phyloP scores from a whole-genome alignment of 2,888 invertebrate genomes.

The Coleophora flavipennella region DNA sequence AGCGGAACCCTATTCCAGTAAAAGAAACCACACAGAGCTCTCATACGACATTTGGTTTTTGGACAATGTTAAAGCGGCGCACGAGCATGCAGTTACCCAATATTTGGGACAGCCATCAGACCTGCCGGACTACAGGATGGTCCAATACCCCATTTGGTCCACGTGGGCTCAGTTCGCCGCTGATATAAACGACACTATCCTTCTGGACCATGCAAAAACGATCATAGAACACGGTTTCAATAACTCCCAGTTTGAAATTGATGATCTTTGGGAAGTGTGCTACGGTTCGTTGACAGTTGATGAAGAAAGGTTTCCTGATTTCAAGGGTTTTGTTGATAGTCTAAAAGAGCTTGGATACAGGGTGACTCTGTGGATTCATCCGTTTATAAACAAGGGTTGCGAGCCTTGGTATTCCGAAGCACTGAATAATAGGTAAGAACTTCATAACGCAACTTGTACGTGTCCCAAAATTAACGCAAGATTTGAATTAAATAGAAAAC shows the following conservation, averaged over 20 bases:
- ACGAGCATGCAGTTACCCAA: slow-evolving; percentile 73
- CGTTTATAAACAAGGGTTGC: slow-evolving; percentile 85
- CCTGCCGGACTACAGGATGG: slow-evolving; percentile 77
- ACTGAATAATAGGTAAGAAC: slow-evolving; percentile 62
- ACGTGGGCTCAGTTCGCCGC: slow-evolving; percentile 85
- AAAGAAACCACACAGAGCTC: slow-evolving; percentile 46
- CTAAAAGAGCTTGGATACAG: slow-evolving; percentile 78
- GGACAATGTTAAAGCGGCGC: slow-evolving; percentile 73
- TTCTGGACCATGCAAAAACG: slow-evolving; percentile 76
- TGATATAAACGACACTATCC: slow-evolving; percentile 73
- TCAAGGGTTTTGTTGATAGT: slow-evolving; percentile 71
- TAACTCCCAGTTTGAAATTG: slow-evolving; percentile 86
- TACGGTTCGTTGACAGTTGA: slow-evolving; percentile 87
- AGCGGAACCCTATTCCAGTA: slow-evolving; percentile 67
- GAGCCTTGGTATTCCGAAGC: slow-evolving; percentile 73
- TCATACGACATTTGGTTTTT: slow-evolving; percentile 76
- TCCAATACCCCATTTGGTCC: slow-evolving; percentile 89
- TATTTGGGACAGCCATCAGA: slow-evolving; percentile 76
- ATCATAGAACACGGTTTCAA: slow-evolving; percentile 77
- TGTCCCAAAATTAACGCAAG: too few species aligned
- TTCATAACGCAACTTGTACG: too few species aligned
- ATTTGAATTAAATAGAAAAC: too few species aligned
- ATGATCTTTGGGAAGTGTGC: slow-evolving; percentile 89
- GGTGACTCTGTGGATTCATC: slow-evolving; percentile 89
- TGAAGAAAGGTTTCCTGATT: slow-evolving; percentile 78